Base-by-base conservation (phyloP, 2,888 invertebrate genomes). In the Cybosia mesomella region DNA sequence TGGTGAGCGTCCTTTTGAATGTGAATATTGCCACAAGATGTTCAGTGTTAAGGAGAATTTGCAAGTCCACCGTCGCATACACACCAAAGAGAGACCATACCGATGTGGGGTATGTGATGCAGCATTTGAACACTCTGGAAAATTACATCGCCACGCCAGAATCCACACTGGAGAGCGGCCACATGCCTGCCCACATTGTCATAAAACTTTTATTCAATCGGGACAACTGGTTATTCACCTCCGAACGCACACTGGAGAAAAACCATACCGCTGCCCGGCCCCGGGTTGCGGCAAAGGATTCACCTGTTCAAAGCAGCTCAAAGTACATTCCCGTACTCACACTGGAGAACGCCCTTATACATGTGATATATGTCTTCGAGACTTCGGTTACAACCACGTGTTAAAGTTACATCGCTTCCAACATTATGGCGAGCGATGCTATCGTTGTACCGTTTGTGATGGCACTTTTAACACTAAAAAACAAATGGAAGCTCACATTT, bases 31-130 rank as follows among this genome's bases (percentile, higher is more conserved):
- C 93, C 97, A 97, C 91, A 98, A 98, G 91, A 97, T 98, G 86
- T 98, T 98, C 92, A 98, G 98, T 86, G 98, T 98, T 11, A 98
- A 98, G 91, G 98, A 98, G 91, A 98, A 98, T 89, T 95, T 98
- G 70, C 98, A 98, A 92, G 98, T 98, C 18, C 98, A 98, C 89
- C 95, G 97, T 55, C 96, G 98, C 70, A 98, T 98, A 77, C 98
- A 98, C 90, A 98, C 98, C 70, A 98, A 98, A 91, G 98, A 98
- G 90, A 96, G 98, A 1, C 98, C 98, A 0, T 98, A 98, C 92
- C 97, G 98, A 84, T 98, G 98, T 87, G 97, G 97, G 73, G 98
- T 98, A 4, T 98, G 98, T 89, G 97, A 97, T 15, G 96, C 98
- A 7, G 98, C 98, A 0, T 98, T 98, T 86, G 98, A 98, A 89